Percentiles rank a stretch among this genome's conserved stretches.
Conservation (phyloP, 2,113 vertebrate species). For the Platanista minor region DNA sequence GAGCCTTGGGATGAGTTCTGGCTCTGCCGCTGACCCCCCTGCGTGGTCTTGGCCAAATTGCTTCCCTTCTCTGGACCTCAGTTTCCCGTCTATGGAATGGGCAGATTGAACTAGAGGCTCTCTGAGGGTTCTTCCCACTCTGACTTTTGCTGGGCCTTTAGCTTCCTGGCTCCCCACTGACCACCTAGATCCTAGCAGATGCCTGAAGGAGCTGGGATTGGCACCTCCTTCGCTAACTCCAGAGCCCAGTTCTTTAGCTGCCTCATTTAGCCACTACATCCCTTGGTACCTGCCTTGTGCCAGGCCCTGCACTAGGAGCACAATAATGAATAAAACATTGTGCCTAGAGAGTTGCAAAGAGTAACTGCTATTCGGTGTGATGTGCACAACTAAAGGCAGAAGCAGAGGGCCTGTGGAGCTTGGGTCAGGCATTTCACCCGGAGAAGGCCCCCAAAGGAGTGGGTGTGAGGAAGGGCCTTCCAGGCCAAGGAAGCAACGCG, state of each 20-base stretch:
- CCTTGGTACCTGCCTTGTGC: neutral
- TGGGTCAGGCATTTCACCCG: neutral
- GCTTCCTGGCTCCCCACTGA: neutral
- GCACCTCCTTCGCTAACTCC: neutral
- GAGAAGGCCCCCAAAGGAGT: neutral
- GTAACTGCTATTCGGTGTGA: neutral
- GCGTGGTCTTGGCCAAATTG: constrained; percentile 1
- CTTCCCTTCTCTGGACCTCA: constrained; percentile 41
- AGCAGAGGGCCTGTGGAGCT: neutral
- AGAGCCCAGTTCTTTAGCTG: neutral
- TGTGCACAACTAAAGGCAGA: neutral
- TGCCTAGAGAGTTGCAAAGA: neutral
- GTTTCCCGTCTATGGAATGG: constrained; percentile 14
- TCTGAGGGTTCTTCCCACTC: constrained; percentile 46
- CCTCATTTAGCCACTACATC: neutral
- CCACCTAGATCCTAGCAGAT: neutral
- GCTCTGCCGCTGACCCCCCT: neutral
- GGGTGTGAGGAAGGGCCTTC: neutral
- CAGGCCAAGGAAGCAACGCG: neutral
- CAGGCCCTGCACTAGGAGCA: neutral
- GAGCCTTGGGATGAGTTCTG: neutral
- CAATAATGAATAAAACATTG: neutral
- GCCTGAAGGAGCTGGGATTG: neutral
- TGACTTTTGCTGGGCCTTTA: constrained; percentile 16
- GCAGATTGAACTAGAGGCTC: constrained; percentile 60